phyloP scores from a whole-genome alignment of 2,888 invertebrate species.

The Fissipunctia ypsillon region DNA sequence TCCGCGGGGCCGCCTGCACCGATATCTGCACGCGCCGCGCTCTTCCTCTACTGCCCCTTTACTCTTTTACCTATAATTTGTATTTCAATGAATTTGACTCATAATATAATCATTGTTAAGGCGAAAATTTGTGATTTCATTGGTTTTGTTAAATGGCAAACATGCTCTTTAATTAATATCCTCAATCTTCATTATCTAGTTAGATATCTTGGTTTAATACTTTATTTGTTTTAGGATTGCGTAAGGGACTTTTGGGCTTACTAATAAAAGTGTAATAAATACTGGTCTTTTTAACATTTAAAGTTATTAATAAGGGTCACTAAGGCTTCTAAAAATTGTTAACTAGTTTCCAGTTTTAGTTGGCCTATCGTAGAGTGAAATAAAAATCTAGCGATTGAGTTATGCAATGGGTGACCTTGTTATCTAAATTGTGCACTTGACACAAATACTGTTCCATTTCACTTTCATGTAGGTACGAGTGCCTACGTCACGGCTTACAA shows the following conservation, averaged over 20 bases:
- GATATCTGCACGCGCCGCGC: conserved; percentile 88
- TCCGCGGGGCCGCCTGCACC: conserved; percentile 91
- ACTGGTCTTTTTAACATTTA: neutral
- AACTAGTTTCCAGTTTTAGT: conserved; percentile 28
- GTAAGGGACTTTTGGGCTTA: conserved; percentile 12
- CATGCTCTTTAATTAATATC: conserved; percentile 30
- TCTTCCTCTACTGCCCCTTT: conserved; percentile 83
- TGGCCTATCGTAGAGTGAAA: conserved; percentile 46
- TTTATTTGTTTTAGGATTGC: conserved; percentile 18
- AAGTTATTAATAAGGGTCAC: conserved; percentile 3
- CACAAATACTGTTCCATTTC: conserved; percentile 90
- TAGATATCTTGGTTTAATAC: conserved; percentile 11
- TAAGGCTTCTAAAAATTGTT: conserved; percentile 5
- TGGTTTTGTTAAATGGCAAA: conserved; percentile 20
- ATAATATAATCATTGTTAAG: conserved; percentile 44
- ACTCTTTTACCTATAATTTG: conserved; percentile 72
- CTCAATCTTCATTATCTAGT: conserved; percentile 5
- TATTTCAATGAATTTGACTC: conserved; percentile 63
- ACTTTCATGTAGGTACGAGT: conserved; percentile 86
- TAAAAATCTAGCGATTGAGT: conserved; percentile 78
- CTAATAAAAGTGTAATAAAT: neutral
- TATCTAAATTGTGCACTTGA: conserved; percentile 90
- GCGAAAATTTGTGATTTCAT: conserved; percentile 31
- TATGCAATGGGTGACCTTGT: conserved; percentile 89
- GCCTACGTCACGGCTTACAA: conserved; percentile 80